These are phyloP conservation scores for Drosophila multiciliata DNA, from an alignment of 2,888 invertebrate genomes.

Conservation along the genomic window DNA sequence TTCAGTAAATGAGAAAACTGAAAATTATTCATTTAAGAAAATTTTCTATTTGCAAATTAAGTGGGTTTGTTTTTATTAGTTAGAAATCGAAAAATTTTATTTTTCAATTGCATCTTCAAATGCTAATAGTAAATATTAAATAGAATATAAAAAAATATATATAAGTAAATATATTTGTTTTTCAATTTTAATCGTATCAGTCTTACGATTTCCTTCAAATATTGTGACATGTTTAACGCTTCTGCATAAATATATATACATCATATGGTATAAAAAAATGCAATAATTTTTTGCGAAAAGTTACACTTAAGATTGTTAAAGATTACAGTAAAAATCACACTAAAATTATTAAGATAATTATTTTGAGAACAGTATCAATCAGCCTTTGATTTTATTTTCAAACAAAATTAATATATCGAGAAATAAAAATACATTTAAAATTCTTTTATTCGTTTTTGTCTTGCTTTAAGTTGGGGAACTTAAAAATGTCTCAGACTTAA, in stretches of 20 bases:
- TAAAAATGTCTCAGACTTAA: neutral
- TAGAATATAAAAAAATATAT: neutral
- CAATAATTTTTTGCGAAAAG: neutral
- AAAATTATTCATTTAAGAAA: neutral
- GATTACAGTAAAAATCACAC: neutral
- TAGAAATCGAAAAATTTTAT: neutral
- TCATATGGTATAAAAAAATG: neutral
- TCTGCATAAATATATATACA: neutral
- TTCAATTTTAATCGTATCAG: neutral
- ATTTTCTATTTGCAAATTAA: neutral
- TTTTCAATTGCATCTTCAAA: neutral
- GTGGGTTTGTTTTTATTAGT: neutral
- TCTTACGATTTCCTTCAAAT: too few species aligned
- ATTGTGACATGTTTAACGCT: too few species aligned
- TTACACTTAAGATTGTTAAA: neutral
- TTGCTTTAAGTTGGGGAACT: neutral
- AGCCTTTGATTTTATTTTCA: neutral
- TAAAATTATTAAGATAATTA: accelerated
- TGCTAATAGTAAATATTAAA: neutral
- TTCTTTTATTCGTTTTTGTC: neutral
- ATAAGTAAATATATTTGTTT: neutral
- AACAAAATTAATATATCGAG: neutral
- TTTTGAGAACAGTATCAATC: neutral
- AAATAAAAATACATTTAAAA: neutral
- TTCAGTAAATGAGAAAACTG: too few species aligned